Base-by-base conservation (phyloP, 2,888 invertebrate species). In the Sarcophaga caerulescens region DNA sequence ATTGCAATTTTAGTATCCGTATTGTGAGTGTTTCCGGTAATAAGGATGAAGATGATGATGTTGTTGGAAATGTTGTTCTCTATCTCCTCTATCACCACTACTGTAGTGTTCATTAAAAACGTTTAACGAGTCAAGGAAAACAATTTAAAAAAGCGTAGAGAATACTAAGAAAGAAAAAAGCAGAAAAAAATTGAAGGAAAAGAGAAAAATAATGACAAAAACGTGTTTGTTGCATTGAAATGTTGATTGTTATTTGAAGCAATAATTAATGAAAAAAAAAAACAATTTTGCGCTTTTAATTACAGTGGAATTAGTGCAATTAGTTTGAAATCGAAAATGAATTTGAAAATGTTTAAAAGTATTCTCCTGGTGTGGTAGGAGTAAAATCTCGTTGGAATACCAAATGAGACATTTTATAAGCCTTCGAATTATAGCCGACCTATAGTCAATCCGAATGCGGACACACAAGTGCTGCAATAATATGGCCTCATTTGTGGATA, bases 211-310 rank as follows among this genome's bases (percentile, higher is more conserved):
- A 84, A 84, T 80, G 79, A 84, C 60, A 75, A 65, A 69, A 66
- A 84, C 84, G 84, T 84, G 84, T 76, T 84, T 65, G 75, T 69
- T 70, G 70, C 84, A 35, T 76, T 80, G 25, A 84, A 69, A 79
- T 79, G 63, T 75, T 84, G 79, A 79, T 76, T 80, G 79, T 79
- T 75, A n/a, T 66, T 23, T 25, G 3, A 35, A 75, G 17, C 75
- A 71, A 79, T 79, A 59, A 75, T 70, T 75, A 5, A 25, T 74
- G 12, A 66, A 82, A 52, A 52, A 4, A 52, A 52, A 1, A 52
- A 17, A 68, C 23, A 62, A 57, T 44, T 17, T 52, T 12, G 12
- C 17, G 52, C 17, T 74, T 84, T 79, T 84, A 84, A 79, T 84
- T 84, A 79, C 69, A 74, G 23, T 52, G n/a, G 66, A 74, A 71